These are phyloP conservation scores for Anastrepha obliqua DNA, from an alignment of 1,140 invertebrate genomes.

Conservation along the genomic window DNA sequence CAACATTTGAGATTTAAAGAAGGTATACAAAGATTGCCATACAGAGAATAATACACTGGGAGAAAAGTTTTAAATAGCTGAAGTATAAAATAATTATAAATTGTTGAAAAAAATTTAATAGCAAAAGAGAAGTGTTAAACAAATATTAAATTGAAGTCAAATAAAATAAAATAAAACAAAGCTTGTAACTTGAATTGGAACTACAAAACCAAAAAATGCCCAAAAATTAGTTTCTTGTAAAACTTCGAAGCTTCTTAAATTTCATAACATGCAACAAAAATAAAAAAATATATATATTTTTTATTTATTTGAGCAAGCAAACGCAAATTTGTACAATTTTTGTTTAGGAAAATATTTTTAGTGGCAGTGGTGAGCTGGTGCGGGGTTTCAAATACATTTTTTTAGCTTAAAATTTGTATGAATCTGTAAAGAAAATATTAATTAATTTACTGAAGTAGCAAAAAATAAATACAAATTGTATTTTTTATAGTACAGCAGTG, in stretches of 20 bases:
- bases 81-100: neutral
- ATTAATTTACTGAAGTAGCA: constrained; percentile 8
- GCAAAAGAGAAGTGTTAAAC: constrained; percentile 44
- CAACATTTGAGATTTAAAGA: constrained; percentile 23
- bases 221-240: neutral
- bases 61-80: constrained; percentile 34
- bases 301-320: neutral
- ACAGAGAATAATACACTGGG: neutral
- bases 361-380: neutral
- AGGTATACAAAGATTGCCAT: constrained; percentile 1
- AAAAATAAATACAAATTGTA: neutral
- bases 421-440: neutral
- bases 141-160: neutral
- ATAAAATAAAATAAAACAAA: constrained; percentile 18
- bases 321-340: too few species aligned
- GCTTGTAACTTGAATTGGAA: neutral
- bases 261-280: neutral
- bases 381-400: constrained; percentile 25
- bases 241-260: neutral
- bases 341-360: neutral
- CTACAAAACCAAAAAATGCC: neutral
- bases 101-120: constrained; percentile 43
- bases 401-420: constrained; percentile 8
- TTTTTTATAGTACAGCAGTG: neutral
- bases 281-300: neutral